Evolutionary conservation across 2,797 vertebrate species (phyloP).

Genomic region (Cryptoprocta ferox): DNA sequence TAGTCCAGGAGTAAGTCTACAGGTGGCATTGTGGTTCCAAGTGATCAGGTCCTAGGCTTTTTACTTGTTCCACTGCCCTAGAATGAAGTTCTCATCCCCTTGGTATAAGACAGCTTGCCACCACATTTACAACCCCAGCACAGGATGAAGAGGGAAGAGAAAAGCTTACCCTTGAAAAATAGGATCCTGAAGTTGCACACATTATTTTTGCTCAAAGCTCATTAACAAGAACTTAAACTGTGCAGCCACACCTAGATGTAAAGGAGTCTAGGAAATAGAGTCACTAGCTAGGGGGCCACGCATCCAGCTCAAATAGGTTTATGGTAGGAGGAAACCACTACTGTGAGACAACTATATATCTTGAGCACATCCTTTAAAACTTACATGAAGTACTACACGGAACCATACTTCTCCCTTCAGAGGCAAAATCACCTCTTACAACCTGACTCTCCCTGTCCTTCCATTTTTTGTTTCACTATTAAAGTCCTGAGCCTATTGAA

Average conservation of each 20-base stretch:
- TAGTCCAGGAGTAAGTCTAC: neutral
- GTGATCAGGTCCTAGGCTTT: neutral
- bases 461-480: slow-evolving; percentile 1
- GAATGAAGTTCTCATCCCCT: neutral
- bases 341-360: neutral
- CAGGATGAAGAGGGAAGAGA: neutral
- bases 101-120: no score
- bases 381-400: neutral
- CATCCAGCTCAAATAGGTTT: neutral
- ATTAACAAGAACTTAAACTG: neutral
- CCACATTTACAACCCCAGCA: neutral
- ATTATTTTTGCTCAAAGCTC: slow-evolving; percentile 8
- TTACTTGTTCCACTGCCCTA: neutral
- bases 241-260: neutral
- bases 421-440: neutral
- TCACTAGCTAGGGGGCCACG: neutral
- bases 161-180: neutral
- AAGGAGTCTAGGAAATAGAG: neutral
- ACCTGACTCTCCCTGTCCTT: neutral
- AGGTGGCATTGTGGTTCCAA: neutral
- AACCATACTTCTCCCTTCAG: neutral
- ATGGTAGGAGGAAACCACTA: neutral
- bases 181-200: neutral
- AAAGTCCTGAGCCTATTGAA: neutral
- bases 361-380: neutral